These are phyloP conservation scores for Pseudopodoces humilis DNA, from an alignment of 2,113 vertebrate genomes.

Conservation along the genomic window DNA sequence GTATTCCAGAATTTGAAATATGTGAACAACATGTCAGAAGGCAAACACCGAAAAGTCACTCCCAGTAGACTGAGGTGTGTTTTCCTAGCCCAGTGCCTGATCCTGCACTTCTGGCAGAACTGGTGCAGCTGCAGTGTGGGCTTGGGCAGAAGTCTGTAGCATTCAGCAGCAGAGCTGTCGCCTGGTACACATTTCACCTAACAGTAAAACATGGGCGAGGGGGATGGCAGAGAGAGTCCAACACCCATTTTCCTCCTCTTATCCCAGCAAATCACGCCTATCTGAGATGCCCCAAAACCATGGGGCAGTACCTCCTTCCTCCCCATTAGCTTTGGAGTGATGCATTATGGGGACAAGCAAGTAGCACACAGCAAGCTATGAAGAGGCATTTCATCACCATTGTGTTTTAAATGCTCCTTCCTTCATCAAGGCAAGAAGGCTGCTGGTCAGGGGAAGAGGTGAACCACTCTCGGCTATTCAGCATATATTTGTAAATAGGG, in stretches of 20 bases:
- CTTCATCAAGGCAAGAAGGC: not conserved
- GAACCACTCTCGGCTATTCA: not conserved
- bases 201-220: accelerated
- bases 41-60: not conserved
- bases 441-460: not conserved
- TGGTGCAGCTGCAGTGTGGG: not conserved
- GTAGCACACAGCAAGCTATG: not conserved
- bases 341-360: not conserved
- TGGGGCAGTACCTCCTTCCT: not conserved
- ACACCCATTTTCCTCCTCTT: not conserved
- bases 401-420: not conserved
- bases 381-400: not conserved
- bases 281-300: not conserved
- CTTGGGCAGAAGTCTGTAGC: not conserved
- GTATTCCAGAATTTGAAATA: not conserved
- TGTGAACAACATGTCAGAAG: not conserved
- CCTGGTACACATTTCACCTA: not conserved
- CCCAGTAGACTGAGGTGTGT: not conserved
- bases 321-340: not conserved
- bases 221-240: not conserved
- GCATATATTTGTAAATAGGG: not conserved
- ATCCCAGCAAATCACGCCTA: not conserved
- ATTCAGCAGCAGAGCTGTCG: not conserved
- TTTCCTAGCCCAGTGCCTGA: not conserved
- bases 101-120: not conserved